Percentiles rank a stretch among this genome's conserved stretches.
Evolutionary conservation across 2,888 invertebrate genomes (phyloP).

Genomic region (Crossocerus cetratus): DNA sequence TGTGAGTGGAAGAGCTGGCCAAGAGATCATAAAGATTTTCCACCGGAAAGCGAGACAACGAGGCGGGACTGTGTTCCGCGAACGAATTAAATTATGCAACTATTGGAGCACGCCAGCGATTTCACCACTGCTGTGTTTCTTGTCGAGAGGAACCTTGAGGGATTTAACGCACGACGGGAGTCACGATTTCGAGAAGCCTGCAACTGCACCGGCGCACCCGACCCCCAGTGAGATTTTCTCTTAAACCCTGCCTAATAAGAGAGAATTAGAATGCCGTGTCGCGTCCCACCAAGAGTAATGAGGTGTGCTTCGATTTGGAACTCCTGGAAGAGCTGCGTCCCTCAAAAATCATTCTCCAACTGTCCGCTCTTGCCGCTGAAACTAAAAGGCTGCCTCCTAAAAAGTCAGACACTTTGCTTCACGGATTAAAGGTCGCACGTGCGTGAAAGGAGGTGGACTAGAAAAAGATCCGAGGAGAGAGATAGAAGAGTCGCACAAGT

Average conservation of each 20-base stretch:
- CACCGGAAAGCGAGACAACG: conserved; percentile 1
- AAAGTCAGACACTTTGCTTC: conserved; percentile 26
- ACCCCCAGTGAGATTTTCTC: conserved; percentile 5
- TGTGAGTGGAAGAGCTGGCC: no score
- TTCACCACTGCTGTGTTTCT: conserved; percentile 47
- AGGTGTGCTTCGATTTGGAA: no score
- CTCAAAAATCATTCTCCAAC: no score
- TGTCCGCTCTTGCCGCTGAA: no score
- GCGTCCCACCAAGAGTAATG: no score
- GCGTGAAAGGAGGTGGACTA: conserved; percentile 23
- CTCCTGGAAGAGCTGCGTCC: no score
- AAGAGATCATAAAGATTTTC: conserved; percentile 16
- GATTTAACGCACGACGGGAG: conserved; percentile 47
- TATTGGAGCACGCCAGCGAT: conserved; percentile 45
- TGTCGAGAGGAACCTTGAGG: conserved; percentile 46
- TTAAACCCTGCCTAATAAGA: not conserved
- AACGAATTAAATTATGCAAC: conserved; percentile 52
- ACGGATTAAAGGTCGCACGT: conserved; percentile 40
- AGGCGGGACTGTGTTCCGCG: conserved; percentile 17
- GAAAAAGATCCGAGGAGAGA: not conserved
- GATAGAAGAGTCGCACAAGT: conserved; percentile 12
- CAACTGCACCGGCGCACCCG: conserved; percentile 4
- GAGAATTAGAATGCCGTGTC: not conserved
- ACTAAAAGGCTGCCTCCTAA: not conserved
- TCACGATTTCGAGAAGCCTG: conserved; percentile 31